Percentiles rank a stretch among this genome's conserved stretches.
These are phyloP conservation scores for Erythrocercus mccallii DNA, from an alignment of 2,113 vertebrate species.

Conservation along the genomic window DNA sequence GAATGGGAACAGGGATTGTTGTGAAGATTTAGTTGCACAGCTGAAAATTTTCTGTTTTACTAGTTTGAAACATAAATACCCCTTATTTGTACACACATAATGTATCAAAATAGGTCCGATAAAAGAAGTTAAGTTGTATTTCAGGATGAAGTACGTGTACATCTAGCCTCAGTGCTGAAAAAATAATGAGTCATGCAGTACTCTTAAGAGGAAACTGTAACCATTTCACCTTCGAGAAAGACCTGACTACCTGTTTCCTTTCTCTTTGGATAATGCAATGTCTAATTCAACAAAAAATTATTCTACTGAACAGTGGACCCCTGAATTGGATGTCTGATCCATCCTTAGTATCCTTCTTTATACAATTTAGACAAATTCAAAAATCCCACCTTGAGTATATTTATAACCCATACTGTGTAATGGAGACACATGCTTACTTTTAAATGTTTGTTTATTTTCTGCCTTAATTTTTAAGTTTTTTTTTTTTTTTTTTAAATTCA, in stretches of 20 bases:
- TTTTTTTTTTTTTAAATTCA: not conserved
- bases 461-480: not conserved
- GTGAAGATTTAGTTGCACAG: not conserved
- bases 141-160: not conserved
- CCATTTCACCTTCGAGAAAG: not conserved
- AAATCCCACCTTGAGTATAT: not conserved
- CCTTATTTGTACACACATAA: not conserved
- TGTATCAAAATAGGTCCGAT: not conserved
- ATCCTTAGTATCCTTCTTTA: not conserved
- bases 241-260: fast-evolving
- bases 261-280: not conserved
- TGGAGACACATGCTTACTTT: not conserved
- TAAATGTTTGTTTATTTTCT: not conserved
- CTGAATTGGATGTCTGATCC: not conserved
- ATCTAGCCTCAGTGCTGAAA: not conserved
- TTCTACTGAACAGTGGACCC: not conserved
- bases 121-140: not conserved
- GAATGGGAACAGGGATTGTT: not conserved
- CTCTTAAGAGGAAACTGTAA: not conserved
- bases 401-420: not conserved
- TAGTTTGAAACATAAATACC: not conserved
- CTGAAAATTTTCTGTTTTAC: not conserved
- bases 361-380: not conserved
- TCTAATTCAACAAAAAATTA: not conserved
- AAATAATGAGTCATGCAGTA: not conserved